These are phyloP conservation scores for Phasianus colchicus DNA, from an alignment of 2,113 vertebrate species.

Conservation along the genomic window DNA sequence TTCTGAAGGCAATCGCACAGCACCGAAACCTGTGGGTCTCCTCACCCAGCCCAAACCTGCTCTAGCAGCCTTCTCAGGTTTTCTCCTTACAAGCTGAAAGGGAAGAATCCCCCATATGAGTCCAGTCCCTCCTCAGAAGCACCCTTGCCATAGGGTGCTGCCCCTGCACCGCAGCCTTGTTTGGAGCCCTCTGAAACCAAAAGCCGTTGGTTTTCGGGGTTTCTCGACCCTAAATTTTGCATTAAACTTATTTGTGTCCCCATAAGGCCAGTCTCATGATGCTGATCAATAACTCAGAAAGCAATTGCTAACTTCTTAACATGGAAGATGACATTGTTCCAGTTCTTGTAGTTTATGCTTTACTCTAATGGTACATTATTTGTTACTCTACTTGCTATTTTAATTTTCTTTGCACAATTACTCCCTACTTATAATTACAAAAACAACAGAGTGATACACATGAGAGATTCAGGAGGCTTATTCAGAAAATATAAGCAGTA, in stretches of 20 bases:
- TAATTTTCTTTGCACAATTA: slow-evolving; percentile 48
- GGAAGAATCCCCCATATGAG: not conserved
- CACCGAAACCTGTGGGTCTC: not conserved
- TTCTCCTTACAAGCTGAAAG: not conserved
- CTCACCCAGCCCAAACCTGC: not conserved
- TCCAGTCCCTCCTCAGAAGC: not conserved
- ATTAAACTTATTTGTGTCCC: not conserved
- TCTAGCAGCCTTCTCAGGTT: not conserved
- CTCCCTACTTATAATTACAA: slow-evolving; percentile 63
- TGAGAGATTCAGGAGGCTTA: slow-evolving; percentile 50
- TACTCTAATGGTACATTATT: slow-evolving; percentile 38
- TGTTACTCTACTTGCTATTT: slow-evolving; percentile 59
- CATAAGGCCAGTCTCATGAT: not conserved
- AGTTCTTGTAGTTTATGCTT: not conserved
- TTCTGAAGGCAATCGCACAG: not conserved
- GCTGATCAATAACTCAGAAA: not conserved
- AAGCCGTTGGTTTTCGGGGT: not conserved
- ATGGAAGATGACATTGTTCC: not conserved
- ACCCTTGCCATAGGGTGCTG: not conserved
- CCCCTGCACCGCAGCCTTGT: not conserved
- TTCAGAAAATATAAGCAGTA: slow-evolving; percentile 63
- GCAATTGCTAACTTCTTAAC: slow-evolving; percentile 1
- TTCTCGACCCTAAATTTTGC: not conserved
- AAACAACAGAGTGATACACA: slow-evolving; percentile 47
- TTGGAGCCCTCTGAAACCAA: not conserved